Evolutionary conservation across 2,888 invertebrate genomes (phyloP).

Genomic region (Rhamnusium bicolor): DNA sequence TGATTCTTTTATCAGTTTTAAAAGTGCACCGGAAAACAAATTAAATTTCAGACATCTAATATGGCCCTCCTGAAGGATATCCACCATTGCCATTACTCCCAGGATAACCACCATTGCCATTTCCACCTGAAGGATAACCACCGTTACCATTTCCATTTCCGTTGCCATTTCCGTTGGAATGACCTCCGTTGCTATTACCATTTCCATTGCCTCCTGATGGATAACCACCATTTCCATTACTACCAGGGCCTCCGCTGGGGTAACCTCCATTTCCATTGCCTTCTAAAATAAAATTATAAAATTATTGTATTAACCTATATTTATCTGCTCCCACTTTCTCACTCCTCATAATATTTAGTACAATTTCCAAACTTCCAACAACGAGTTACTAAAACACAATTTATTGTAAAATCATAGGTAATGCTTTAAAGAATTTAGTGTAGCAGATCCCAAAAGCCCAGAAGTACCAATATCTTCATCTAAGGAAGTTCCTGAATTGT

Average conservation of each 20-base stretch:
- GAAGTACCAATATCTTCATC: no score
- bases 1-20: slow-evolving; percentile 33
- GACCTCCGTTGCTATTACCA: slow-evolving; percentile 44
- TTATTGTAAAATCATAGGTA: no score
- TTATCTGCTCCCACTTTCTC: no score
- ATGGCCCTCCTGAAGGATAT: slow-evolving; percentile 56
- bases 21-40: slow-evolving; percentile 43
- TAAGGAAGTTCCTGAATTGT: no score
- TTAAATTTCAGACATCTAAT: slow-evolving; percentile 50
- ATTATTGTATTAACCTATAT: background rate
- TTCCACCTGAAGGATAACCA: slow-evolving; percentile 48
- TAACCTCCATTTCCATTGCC: slow-evolving; percentile 53
- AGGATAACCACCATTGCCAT: slow-evolving; percentile 31
- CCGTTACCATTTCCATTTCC: slow-evolving; percentile 45
- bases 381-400: no score
- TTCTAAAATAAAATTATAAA: background rate
- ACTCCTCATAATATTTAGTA: no score
- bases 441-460: no score
- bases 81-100: slow-evolving; percentile 49
- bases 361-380: no score
- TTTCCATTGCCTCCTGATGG: slow-evolving; percentile 42
- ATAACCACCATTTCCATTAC: slow-evolving; percentile 51
- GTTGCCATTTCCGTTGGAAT: slow-evolving; percentile 45
- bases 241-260: slow-evolving; percentile 43
- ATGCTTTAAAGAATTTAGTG: no score